Conservation (phyloP, 2,797 vertebrate genomes). For the Prunella strophiata region DNA sequence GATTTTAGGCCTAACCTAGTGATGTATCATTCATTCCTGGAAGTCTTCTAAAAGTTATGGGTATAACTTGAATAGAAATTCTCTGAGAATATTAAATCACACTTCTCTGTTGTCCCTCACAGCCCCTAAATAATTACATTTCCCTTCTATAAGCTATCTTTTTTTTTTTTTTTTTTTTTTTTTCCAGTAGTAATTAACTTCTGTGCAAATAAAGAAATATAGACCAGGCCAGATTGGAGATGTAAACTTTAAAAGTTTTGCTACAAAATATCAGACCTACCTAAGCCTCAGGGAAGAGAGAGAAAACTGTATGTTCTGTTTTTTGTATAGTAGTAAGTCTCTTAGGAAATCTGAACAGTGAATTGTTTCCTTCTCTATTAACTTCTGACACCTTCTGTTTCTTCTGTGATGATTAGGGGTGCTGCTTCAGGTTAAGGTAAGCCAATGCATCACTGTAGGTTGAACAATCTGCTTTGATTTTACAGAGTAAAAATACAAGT, state of each 20-base stretch:
- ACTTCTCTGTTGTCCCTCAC: background rate
- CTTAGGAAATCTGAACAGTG: conserved; percentile 6
- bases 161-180: background rate
- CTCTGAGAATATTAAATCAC: background rate
- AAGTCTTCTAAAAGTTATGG: background rate
- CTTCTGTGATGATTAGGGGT: conserved; percentile 10
- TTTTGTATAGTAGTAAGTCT: conserved; percentile 13
- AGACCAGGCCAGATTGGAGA: background rate
- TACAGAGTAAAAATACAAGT: background rate
- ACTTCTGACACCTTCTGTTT: background rate
- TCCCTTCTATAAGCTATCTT: background rate
- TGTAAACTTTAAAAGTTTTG: background rate
- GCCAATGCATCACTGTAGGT: background rate
- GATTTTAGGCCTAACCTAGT: background rate
- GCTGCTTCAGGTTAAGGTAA: conserved; percentile 34
- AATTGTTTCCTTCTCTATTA: background rate
- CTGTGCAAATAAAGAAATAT: background rate
- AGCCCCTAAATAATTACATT: background rate
- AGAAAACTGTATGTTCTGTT: conserved; percentile 9
- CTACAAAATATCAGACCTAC: background rate
- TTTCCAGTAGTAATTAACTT: background rate
- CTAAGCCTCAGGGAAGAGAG: background rate
- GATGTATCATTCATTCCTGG: background rate
- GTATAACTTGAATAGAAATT: background rate
- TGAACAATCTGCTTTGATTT: background rate